phyloP scores from a whole-genome alignment of 2,113 vertebrate genomes.

The Numida meleagris region DNA sequence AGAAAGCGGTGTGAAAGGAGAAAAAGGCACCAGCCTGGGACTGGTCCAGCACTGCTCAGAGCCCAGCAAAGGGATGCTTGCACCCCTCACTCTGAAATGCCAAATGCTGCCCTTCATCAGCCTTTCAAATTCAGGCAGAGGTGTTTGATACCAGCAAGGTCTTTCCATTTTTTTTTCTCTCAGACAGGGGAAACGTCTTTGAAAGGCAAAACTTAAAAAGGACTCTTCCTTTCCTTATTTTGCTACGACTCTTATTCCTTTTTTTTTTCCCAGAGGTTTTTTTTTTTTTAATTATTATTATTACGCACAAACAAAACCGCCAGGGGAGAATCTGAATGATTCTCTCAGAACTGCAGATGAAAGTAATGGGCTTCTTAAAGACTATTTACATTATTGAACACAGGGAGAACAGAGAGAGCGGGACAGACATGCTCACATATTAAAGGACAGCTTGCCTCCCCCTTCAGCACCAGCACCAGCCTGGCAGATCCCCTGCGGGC shows the following conservation, averaged over 20 bases:
- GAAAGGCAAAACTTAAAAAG: neutral
- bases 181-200: neutral
- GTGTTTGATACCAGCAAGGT: neutral
- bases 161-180: neutral
- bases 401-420: neutral
- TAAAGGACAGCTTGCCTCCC: neutral
- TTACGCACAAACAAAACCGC: constrained; percentile 25
- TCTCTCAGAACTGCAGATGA: constrained; percentile 55
- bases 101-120: neutral
- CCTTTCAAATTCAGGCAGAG: neutral
- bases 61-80: neutral
- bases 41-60: neutral
- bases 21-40: neutral
- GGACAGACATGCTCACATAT: neutral
- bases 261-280: neutral
- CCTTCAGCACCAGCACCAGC: neutral
- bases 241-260: neutral
- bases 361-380: constrained; percentile 67
- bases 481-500: neutral
- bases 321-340: neutral
- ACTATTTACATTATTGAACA: constrained; percentile 68
- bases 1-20: neutral
- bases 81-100: neutral
- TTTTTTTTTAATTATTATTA: constrained; percentile 33
- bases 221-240: neutral